Base-by-base conservation (phyloP, 2,113 vertebrate genomes). In the Xiphorhynchus elegans region DNA sequence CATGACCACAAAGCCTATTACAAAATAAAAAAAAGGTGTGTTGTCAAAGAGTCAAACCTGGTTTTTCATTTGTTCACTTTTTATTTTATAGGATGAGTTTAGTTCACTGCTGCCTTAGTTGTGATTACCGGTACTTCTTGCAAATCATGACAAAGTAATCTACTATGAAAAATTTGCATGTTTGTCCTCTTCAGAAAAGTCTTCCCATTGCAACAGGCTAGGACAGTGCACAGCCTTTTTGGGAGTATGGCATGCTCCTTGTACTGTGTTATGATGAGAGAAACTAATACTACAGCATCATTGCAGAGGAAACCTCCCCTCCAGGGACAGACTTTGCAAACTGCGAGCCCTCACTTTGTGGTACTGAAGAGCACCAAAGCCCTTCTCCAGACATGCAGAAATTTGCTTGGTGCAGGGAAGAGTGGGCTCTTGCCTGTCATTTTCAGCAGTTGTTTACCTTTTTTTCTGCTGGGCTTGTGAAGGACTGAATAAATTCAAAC, bases 251-350 rank as follows among this genome's bases (percentile, higher is more conserved):
- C 17, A 26, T 18, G 8, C 4, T 68, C 8, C 13, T 35, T 60
- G 9, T 44, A 26, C 10, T 53, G 29, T 11, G 23, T 49, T 60
- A 31, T 0, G 0, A 4, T 63, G 16, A 73, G 7, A 78, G 67
- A 76, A 79, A 52, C 16, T 68, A 40, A 7, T 82, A 50, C 33
- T 47, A 7, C 5, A 15, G 18, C 20, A 29, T 40, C 37, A 46
- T 18, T 90, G 44, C 52, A 79, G n/a, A 64, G 49, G 18, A 88
- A 76, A 44, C 9, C 8, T 87, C 23, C 23, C 63, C 31, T 77
- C 49, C 2, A 2, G 59, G 21, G 23, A 31, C 33, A 76, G 23
- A 20, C 8, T 40, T 28, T 73, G 49, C 68, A 52, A n/a, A 73
- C 9, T 56, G 31, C 17, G n/a, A 12, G 17, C 58, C 86, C 63